Evolutionary conservation across 2,888 invertebrate genomes (phyloP).

Genomic region (Maniola hyperantus): DNA sequence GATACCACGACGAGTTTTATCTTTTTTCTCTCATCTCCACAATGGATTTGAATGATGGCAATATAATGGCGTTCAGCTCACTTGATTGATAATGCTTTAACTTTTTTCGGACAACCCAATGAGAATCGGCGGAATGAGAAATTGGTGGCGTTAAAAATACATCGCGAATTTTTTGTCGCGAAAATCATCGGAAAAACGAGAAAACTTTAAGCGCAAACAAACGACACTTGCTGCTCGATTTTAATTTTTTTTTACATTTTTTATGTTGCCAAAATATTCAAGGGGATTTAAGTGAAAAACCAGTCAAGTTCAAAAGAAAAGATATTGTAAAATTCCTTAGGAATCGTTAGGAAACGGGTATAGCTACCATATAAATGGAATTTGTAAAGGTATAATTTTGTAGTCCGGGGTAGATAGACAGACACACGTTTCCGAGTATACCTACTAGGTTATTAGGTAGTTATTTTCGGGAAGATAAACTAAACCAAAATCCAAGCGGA

Average conservation of each 20-base stretch:
- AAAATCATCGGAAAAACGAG: not conserved
- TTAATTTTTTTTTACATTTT: not conserved
- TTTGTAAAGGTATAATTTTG: too few species aligned
- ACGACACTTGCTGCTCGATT: not conserved
- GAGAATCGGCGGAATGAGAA: conserved; percentile 33
- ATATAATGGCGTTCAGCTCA: conserved; percentile 37
- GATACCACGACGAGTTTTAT: conserved; percentile 10
- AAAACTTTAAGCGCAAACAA: conserved; percentile 1
- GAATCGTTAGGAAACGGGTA: too few species aligned
- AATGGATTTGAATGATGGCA: conserved; percentile 39
- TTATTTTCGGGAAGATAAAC: too few species aligned
- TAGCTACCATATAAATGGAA: too few species aligned
- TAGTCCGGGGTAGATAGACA: too few species aligned
- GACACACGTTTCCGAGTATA: too few species aligned
- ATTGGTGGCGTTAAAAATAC: conserved; percentile 24
- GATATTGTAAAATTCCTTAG: too few species aligned
- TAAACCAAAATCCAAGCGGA: too few species aligned
- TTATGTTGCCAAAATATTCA: too few species aligned
- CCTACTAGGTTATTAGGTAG: too few species aligned
- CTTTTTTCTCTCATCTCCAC: conserved; percentile 30
- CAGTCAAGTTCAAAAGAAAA: too few species aligned
- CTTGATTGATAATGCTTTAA: conserved; percentile 38
- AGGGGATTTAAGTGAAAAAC: too few species aligned
- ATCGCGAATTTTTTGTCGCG: not conserved
- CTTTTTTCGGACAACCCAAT: conserved; percentile 35